Percentiles rank a stretch among this genome's conserved stretches.
These are phyloP conservation scores for Hozukius guyotensis DNA, from an alignment of 2,797 vertebrate genomes.

Conservation along the genomic window DNA sequence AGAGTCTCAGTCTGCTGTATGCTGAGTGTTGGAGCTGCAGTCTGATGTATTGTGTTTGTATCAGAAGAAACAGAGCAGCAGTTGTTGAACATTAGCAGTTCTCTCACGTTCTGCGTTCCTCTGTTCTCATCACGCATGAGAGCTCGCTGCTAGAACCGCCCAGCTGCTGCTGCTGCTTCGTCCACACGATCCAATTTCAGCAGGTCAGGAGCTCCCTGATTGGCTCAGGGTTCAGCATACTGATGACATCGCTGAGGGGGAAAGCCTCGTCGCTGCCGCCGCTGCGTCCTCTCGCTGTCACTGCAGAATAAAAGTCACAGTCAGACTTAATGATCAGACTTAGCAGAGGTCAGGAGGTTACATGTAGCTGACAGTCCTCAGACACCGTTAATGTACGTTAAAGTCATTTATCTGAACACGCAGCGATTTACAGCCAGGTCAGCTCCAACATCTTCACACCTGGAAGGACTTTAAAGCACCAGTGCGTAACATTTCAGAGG, in stretches of 20 bases:
- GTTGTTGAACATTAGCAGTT: conserved; percentile 7
- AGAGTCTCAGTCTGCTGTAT: not conserved
- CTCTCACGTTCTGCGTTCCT: conserved; percentile 1
- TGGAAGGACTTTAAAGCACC: not conserved
- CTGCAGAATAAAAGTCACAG: not conserved
- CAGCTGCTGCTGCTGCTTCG: not conserved
- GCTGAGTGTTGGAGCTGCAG: not conserved
- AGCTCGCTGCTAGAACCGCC: not conserved
- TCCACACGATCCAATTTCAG: conserved; percentile 24
- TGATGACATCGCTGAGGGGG: conserved; percentile 19
- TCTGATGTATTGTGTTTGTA: not conserved
- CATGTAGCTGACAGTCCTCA: not conserved
- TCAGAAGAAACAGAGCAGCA: not conserved
- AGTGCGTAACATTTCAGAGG: too few relatives aligned
- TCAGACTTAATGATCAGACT: not conserved
- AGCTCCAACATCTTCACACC: not conserved
- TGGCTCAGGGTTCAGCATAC: conserved; percentile 8
- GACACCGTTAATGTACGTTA: not conserved
- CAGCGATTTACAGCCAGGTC: not conserved
- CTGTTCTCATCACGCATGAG: not conserved
- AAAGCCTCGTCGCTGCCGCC: not conserved
- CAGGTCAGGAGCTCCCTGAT: conserved; percentile 26
- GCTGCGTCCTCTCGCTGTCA: not conserved
- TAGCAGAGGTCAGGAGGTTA: conserved; percentile 17
- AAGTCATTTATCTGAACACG: not conserved